Evolutionary conservation across 2,113 vertebrate species (phyloP).

Genomic region (Eretmochelys imbricata): DNA sequence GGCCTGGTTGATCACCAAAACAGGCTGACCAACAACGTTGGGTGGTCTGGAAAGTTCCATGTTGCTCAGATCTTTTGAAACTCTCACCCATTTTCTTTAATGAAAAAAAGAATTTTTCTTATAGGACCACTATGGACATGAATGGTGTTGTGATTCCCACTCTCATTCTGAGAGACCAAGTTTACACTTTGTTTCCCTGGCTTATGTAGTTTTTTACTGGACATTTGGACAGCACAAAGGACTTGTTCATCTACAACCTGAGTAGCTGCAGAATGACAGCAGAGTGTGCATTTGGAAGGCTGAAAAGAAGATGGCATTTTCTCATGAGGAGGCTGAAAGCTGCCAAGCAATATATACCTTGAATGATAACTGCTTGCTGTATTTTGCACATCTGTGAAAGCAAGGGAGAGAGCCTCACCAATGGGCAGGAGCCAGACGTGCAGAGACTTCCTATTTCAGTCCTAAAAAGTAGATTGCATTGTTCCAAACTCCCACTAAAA

Average conservation of each 20-base stretch:
- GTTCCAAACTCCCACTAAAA: background rate
- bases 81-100: too few species aligned
- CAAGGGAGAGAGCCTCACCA: background rate
- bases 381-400: background rate
- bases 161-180: too few species aligned
- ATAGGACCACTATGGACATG: too few species aligned
- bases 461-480: background rate
- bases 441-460: background rate
- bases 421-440: background rate
- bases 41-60: background rate
- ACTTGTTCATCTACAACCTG: background rate
- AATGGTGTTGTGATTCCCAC: too few species aligned
- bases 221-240: too few species aligned
- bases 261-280: background rate
- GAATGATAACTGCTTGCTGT: background rate
- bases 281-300: background rate
- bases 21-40: background rate
- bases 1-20: background rate
- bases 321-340: background rate
- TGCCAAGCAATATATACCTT: background rate
- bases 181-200: too few species aligned
- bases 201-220: too few species aligned
- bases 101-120: too few species aligned
- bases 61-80: too few species aligned
- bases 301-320: background rate